These are phyloP conservation scores for Periphyllus acericola DNA, from an alignment of 2,888 invertebrate genomes.

Conservation along the genomic window DNA sequence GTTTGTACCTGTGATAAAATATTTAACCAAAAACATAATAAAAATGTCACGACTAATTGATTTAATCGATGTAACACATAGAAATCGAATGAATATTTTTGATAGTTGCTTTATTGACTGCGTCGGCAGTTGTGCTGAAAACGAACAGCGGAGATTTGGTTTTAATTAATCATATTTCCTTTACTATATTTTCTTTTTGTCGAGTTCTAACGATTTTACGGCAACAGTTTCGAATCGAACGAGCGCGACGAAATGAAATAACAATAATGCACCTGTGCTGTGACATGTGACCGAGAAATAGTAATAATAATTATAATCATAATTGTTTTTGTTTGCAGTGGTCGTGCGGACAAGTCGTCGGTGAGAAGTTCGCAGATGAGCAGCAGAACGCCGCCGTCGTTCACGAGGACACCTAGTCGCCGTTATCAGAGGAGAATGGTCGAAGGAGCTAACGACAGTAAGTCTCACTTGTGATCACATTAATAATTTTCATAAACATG, in stretches of 20 bases:
- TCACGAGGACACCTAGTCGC: slow-evolving; percentile 82
- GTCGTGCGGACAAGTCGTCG: slow-evolving; percentile 73
- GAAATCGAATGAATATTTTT: too few species aligned
- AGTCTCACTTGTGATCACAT: slow-evolving; percentile 13
- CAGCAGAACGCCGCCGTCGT: slow-evolving; percentile 75
- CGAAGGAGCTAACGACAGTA: slow-evolving; percentile 68
- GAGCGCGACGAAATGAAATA: too few species aligned
- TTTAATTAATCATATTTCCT: too few species aligned
- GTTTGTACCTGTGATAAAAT: too few species aligned
- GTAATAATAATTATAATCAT: not conserved
- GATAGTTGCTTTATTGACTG: too few species aligned
- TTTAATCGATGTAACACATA: too few species aligned
- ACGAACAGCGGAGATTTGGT: too few species aligned
- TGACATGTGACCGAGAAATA: too few species aligned
- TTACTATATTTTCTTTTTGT: too few species aligned
- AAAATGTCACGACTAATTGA: too few species aligned
- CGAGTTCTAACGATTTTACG: not conserved
- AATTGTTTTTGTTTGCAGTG: slow-evolving; percentile 66
- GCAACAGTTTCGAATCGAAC: not conserved
- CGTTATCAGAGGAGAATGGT: slow-evolving; percentile 78
- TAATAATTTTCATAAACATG: not conserved
- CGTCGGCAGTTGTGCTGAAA: too few species aligned
- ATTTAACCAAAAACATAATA: too few species aligned
- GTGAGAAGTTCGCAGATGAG: slow-evolving; percentile 68
- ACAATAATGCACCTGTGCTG: not conserved